Evolutionary conservation across 2,113 vertebrate species (phyloP).

Genomic region (Chionis minor): DNA sequence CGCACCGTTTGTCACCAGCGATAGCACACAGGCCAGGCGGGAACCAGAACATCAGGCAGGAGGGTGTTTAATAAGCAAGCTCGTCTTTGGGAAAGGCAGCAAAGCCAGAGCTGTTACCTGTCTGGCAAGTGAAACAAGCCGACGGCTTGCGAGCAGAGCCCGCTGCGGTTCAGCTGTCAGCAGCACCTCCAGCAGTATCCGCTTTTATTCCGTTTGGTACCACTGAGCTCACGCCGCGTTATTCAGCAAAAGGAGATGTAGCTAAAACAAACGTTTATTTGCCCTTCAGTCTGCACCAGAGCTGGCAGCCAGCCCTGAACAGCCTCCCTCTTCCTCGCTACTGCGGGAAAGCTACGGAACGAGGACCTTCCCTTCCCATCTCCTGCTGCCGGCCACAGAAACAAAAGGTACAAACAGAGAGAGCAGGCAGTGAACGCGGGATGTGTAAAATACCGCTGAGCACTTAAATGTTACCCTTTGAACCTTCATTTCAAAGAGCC

Average conservation of each 20-base stretch:
- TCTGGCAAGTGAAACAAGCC: background rate
- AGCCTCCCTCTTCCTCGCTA: background rate
- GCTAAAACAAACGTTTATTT: conserved; percentile 42
- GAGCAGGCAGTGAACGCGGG: background rate
- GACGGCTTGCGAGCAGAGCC: background rate
- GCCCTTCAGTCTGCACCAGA: conserved; percentile 25
- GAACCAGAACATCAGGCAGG: background rate
- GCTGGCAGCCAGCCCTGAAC: background rate
- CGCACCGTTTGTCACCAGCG: background rate
- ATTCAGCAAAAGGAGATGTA: conserved; percentile 7
- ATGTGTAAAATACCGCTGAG: background rate
- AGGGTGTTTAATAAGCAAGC: background rate
- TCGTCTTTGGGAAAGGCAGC: background rate
- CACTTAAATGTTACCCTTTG: background rate
- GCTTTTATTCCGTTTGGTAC: background rate
- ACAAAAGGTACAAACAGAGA: background rate
- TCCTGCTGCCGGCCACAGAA: background rate
- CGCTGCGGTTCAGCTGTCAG: background rate
- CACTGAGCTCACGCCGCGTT: background rate
- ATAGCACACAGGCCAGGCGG: background rate
- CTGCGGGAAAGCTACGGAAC: background rate
- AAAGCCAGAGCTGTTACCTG: background rate
- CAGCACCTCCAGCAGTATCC: background rate
- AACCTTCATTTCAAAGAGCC: background rate
- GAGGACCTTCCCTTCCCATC: background rate